Evolutionary conservation across 2,797 vertebrate species (phyloP).

Genomic region (Mionectes olivaceus): DNA sequence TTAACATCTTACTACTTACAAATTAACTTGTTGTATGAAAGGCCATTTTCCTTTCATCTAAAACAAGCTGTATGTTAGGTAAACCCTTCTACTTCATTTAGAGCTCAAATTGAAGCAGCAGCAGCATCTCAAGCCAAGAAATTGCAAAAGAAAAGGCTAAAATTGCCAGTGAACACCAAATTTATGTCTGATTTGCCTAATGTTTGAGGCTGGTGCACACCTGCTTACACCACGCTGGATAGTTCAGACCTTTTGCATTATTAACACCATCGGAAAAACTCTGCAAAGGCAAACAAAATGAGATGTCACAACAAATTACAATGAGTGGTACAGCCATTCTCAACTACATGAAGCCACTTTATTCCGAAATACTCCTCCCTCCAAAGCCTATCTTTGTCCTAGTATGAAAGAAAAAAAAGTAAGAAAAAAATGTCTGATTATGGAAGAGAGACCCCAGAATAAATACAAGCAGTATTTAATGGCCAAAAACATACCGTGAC

Average conservation of each 20-base stretch:
- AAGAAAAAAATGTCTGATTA: neutral
- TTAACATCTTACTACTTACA: neutral
- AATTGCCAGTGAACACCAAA: conserved; percentile 32
- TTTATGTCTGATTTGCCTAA: conserved; percentile 36
- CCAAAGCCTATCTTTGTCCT: neutral
- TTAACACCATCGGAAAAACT: conserved; percentile 34
- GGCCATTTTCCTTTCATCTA: neutral
- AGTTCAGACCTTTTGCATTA: conserved; percentile 57
- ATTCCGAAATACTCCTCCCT: neutral
- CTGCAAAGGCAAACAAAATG: conserved; percentile 53
- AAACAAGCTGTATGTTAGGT: neutral
- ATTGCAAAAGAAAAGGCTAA: conserved; percentile 34
- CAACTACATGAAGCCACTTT: neutral
- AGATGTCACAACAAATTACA: conserved; percentile 63
- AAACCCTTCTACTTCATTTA: neutral
- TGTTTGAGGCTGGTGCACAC: conserved; percentile 31
- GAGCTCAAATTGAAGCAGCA: neutral
- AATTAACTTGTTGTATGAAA: neutral
- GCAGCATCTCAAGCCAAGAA: neutral
- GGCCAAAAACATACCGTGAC: neutral
- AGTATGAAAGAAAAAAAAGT: neutral
- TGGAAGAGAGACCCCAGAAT: neutral
- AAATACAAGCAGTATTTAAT: neutral
- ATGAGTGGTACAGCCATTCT: neutral
- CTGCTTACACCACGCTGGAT: neutral